phyloP scores from a whole-genome alignment of 2,797 vertebrate species.

The Lagocephalus sceleratus region DNA sequence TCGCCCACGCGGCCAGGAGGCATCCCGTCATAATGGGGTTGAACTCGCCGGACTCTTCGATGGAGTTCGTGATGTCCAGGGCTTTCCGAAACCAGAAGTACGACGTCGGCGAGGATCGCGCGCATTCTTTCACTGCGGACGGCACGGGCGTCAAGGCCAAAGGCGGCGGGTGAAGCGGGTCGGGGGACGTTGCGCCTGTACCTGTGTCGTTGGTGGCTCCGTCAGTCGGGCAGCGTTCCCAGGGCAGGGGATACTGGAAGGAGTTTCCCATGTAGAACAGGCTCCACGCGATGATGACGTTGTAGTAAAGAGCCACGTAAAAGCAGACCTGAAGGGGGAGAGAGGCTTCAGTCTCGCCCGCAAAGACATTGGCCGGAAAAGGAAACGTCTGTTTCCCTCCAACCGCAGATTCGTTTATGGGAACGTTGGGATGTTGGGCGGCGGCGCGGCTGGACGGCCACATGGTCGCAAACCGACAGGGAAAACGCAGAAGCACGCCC shows the following conservation, averaged over 20 bases:
- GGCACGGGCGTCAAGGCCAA: not conserved
- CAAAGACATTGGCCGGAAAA: not conserved
- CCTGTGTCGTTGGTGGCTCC: constrained; percentile 71
- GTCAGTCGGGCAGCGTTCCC: constrained; percentile 75
- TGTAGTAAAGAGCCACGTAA: constrained; percentile 86
- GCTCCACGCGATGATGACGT: constrained; percentile 85
- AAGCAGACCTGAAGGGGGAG: constrained; percentile 78
- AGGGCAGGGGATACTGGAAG: constrained; percentile 79
- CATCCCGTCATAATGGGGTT: constrained; percentile 80
- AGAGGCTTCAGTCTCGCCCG: constrained; percentile 12
- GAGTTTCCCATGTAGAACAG: constrained; percentile 85
- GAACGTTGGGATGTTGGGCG: not conserved
- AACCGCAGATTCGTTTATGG: no score
- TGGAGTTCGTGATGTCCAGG: constrained; percentile 80
- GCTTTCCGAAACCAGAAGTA: constrained; percentile 87
- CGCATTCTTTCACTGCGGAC: constrained; percentile 73
- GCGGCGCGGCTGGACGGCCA: not conserved
- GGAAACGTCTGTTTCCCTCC: not conserved
- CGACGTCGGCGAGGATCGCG: constrained; percentile 75
- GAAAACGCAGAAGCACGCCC: not conserved
- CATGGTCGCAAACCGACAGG: not conserved
- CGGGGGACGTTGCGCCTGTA: constrained; percentile 15
- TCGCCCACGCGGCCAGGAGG: constrained; percentile 79
- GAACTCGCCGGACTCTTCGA: constrained; percentile 72
- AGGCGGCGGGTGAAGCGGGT: no score